Evolutionary conservation across 2,797 vertebrate genomes (phyloP).

Genomic region (Garrulus glandarius): DNA sequence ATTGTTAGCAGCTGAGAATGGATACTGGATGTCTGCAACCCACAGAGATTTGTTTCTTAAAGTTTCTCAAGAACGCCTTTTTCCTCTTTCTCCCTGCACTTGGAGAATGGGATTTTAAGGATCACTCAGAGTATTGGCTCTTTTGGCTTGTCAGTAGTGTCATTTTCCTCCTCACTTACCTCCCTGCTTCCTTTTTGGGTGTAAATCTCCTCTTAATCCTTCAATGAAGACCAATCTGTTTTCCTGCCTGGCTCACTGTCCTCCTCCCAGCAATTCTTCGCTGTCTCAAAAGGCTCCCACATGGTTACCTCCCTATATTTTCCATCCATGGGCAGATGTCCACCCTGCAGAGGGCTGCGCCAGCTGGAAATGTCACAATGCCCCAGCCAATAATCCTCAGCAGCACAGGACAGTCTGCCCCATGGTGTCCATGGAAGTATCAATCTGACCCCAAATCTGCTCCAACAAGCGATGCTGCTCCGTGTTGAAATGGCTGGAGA

Average conservation of each 20-base stretch:
- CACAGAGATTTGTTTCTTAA: not conserved
- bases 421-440: not conserved
- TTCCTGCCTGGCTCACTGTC: not conserved
- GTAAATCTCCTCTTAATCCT: not conserved
- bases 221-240: not conserved
- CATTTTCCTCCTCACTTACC: not conserved
- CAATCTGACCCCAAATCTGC: not conserved
- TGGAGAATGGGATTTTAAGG: not conserved
- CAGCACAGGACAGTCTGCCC: not conserved
- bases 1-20: not conserved
- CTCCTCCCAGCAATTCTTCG: not conserved
- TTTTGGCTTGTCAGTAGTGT: not conserved
- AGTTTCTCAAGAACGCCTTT: not conserved
- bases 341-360: not conserved
- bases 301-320: not conserved
- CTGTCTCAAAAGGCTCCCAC: not conserved
- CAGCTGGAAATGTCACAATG: conserved; percentile 1
- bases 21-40: not conserved
- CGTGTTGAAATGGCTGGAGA: not conserved
- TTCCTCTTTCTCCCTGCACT: not conserved
- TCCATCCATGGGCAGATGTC: not conserved
- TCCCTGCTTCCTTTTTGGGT: not conserved
- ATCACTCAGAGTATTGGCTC: not conserved
- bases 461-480: not conserved
- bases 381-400: not conserved